A percentile compares a stretch with the other conserved stretches of the same genome.
Conservation (phyloP, 2,113 vertebrate species). For the Macheiramphus alcinus region DNA sequence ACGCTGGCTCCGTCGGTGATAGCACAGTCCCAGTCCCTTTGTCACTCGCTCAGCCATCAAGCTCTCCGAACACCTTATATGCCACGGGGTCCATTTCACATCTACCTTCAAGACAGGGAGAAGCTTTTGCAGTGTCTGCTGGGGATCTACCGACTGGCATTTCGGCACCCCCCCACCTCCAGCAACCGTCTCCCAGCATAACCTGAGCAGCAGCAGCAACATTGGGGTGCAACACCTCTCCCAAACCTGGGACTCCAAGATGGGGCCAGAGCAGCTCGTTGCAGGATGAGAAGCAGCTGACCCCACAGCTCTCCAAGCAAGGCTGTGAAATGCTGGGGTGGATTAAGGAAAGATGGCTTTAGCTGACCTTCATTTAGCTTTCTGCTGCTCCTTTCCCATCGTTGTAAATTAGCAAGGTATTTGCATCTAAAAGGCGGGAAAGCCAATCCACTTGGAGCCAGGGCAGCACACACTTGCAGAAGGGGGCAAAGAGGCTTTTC, state of each 20-base stretch:
- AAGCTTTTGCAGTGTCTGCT: not conserved
- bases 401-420: not conserved
- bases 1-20: rapidly evolving
- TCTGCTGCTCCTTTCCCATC: not conserved
- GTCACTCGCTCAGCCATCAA: not conserved
- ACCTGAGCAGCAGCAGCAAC: not conserved
- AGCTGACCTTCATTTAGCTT: not conserved
- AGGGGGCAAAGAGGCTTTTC: not conserved
- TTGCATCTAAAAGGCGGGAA: not conserved
- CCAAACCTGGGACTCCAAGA: not conserved
- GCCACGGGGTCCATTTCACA: not conserved
- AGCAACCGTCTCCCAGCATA: not conserved
- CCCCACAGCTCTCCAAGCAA: not conserved
- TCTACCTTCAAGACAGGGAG: not conserved
- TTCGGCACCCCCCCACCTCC: not conserved
- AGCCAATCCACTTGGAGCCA: rapidly evolving
- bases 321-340: not conserved
- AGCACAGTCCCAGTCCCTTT: not conserved
- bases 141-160: not conserved
- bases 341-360: not conserved
- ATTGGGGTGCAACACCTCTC: not conserved
- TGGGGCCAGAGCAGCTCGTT: not conserved
- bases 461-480: not conserved
- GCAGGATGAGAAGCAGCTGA: not conserved
- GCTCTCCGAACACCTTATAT: not conserved